A percentile compares a stretch with the other conserved stretches of the same genome.
These are phyloP conservation scores for Anthopleura sola DNA, from an alignment of 64 coral and sea anemone genomes.

Conservation along the genomic window DNA sequence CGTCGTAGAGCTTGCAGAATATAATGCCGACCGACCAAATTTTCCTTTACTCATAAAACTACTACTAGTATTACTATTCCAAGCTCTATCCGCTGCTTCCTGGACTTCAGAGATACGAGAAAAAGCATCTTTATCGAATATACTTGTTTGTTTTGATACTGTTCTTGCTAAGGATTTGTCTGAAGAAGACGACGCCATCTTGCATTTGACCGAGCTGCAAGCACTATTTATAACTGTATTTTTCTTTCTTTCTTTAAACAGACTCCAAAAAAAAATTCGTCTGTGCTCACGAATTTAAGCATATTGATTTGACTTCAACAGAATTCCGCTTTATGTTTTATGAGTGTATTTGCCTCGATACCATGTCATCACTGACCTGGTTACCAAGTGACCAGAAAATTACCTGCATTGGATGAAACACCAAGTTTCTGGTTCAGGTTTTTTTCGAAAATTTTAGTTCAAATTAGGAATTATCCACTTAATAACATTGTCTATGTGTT, in stretches of 20 bases:
- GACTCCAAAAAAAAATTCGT: background rate
- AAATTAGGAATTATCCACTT: background rate
- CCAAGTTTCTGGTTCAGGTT: background rate
- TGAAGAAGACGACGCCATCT: background rate
- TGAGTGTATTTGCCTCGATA: background rate
- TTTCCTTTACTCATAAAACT: background rate
- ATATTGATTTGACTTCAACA: background rate
- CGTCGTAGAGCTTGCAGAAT: background rate
- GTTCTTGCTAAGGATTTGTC: background rate
- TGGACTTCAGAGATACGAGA: slow-evolving; percentile 9
- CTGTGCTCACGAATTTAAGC: background rate
- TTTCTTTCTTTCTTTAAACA: background rate
- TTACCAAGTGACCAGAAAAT: background rate
- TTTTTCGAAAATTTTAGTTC: background rate
- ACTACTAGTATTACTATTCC: background rate
- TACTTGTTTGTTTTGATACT: background rate
- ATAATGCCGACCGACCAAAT: background rate
- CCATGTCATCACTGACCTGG: background rate
- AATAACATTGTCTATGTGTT: too few species aligned
- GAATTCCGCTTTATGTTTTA: background rate
- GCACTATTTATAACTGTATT: background rate
- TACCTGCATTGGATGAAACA: background rate
- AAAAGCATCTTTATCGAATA: slow-evolving; percentile 2
- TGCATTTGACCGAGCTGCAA: background rate
- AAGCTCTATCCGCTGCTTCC: background rate